These are phyloP conservation scores for Cyrtonyx montezumae DNA, from an alignment of 2,113 vertebrate species.

Conservation along the genomic window DNA sequence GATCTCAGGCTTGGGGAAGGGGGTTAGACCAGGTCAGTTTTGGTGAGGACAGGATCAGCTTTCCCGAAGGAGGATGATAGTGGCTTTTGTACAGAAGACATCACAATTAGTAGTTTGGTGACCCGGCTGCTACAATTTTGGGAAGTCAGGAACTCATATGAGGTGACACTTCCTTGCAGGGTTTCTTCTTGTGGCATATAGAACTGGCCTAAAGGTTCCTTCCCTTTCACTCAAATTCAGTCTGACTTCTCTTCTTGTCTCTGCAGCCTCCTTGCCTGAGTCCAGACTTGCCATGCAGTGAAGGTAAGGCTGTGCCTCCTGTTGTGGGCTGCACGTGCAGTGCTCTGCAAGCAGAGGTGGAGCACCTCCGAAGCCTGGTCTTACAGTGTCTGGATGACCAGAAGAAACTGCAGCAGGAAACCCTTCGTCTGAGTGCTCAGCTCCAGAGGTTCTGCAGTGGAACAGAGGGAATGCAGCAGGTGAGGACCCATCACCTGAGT, in stretches of 20 bases:
- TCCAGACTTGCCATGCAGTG: slow-evolving; percentile 60
- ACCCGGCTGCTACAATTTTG: background rate
- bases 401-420: slow-evolving; percentile 78
- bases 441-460: slow-evolving; percentile 74
- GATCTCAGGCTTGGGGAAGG: background rate
- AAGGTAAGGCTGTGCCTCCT: slow-evolving; percentile 38
- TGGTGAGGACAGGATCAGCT: background rate
- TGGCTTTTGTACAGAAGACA: background rate
- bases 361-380: slow-evolving; percentile 71
- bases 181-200: background rate
- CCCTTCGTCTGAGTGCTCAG: slow-evolving; percentile 72
- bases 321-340: slow-evolving; percentile 68
- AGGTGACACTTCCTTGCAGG: background rate
- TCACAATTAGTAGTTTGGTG: background rate
- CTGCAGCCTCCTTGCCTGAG: slow-evolving; percentile 78
- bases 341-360: slow-evolving; percentile 73
- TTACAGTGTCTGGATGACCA: slow-evolving; percentile 80
- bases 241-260: background rate
- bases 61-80: background rate
- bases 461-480: slow-evolving; percentile 71
- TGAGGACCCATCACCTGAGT: background rate
- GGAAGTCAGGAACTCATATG: accelerated
- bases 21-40: background rate
- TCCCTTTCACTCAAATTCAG: background rate
- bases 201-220: background rate